Evolutionary conservation across 2,113 vertebrate species (phyloP).

Genomic region (Nipponia nippon): DNA sequence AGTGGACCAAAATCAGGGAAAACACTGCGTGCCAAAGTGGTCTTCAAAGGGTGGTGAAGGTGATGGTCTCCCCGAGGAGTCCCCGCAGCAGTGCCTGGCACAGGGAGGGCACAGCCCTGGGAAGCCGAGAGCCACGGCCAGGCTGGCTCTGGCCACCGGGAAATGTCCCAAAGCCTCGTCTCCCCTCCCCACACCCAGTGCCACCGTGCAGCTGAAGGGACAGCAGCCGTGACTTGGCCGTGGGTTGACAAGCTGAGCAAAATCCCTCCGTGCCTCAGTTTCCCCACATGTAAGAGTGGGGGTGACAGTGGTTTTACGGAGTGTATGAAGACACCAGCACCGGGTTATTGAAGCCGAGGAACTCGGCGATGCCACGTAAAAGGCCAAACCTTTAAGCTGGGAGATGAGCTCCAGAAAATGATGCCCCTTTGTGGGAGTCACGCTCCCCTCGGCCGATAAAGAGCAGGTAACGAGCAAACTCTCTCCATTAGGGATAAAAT

Average conservation of each 20-base stretch:
- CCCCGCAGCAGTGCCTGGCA: rapidly evolving
- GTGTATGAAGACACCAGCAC: rapidly evolving
- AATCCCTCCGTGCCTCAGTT: neutral
- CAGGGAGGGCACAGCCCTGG: rapidly evolving
- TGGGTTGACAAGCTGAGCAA: neutral
- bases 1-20: neutral
- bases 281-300: neutral
- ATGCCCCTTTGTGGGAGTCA: neutral
- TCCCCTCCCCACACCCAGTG: neutral
- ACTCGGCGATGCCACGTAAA: neutral
- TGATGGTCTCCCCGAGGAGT: rapidly evolving
- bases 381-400: neutral
- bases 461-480: constrained; percentile 36
- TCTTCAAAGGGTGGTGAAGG: no score
- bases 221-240: rapidly evolving
- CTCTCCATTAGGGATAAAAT: constrained; percentile 29
- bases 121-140: rapidly evolving
- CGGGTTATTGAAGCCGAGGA: rapidly evolving
- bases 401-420: neutral
- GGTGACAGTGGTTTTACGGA: neutral
- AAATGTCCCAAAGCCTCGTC: neutral
- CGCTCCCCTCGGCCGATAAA: neutral
- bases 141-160: neutral
- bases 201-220: rapidly evolving
- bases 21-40: rapidly evolving